Conservation (phyloP, 2,888 invertebrate species). For the Podotricha telesiphe region DNA sequence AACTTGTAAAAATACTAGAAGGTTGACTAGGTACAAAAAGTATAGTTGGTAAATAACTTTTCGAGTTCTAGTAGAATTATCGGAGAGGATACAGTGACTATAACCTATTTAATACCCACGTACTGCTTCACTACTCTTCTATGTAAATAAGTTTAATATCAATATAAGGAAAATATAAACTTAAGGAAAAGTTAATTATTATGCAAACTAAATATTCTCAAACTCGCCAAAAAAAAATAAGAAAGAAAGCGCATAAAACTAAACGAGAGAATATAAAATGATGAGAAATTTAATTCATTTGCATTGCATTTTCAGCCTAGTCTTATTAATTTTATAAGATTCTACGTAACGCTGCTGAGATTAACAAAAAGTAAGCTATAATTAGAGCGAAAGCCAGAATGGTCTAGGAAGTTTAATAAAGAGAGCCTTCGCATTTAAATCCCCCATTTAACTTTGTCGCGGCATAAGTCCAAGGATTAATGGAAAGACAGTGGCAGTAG, state of each 20-base stretch:
- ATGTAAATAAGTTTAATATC: too few species aligned
- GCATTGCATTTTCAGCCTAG: constrained; percentile 12
- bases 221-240: neutral
- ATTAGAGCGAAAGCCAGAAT: constrained; percentile 38
- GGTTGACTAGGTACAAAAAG: constrained; percentile 15
- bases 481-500: constrained; percentile 43
- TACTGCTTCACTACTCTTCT: too few species aligned
- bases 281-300: constrained; percentile 8
- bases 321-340: constrained; percentile 24
- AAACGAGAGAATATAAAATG: neutral
- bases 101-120: neutral
- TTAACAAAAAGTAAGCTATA: constrained; percentile 36
- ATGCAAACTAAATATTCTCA: too few species aligned
- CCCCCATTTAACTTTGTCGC: constrained; percentile 46
- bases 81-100: too few species aligned
- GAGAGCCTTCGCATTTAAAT: constrained; percentile 44
- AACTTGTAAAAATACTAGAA: constrained; percentile 26
- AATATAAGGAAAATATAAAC: too few species aligned
- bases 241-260: neutral
- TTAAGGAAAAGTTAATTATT: too few species aligned
- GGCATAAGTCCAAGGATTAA: constrained; percentile 45
- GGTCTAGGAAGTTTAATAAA: constrained; percentile 40
- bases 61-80: neutral
- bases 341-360: constrained; percentile 25
- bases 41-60: constrained; percentile 15